Conservation (phyloP, 2,113 vertebrate species). For the Hippocampus comes region DNA sequence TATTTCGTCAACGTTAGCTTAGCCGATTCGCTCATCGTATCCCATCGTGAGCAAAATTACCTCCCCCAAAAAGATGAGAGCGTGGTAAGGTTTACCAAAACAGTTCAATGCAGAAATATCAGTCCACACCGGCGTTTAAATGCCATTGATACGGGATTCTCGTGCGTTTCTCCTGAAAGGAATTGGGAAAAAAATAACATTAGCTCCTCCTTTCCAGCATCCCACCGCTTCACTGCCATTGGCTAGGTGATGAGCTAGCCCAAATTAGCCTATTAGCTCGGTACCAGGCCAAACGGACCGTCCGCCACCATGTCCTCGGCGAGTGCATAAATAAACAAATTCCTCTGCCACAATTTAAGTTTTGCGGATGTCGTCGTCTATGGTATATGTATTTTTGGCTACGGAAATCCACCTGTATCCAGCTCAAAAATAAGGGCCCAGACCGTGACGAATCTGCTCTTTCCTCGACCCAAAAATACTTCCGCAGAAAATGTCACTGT, state of each 20-base stretch:
- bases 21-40: neutral
- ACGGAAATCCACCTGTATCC: constrained; percentile 66
- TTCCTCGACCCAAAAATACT: constrained; percentile 1
- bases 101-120: neutral
- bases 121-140: neutral
- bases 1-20: neutral
- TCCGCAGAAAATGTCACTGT: neutral
- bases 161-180: neutral
- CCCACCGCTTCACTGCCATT: constrained; percentile 42
- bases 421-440: constrained; percentile 46
- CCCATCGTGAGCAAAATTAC: neutral
- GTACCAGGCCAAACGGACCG: constrained; percentile 27
- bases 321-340: neutral
- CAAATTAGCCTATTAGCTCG: constrained; percentile 66
- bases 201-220: constrained; percentile 57
- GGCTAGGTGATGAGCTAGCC: constrained; percentile 52
- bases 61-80: neutral
- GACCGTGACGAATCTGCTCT: constrained; percentile 32
- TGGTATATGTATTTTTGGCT: constrained; percentile 24
- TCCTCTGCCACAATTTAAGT: neutral
- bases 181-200: neutral
- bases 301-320: neutral
- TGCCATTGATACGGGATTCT: neutral
- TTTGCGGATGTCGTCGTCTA: neutral
- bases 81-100: neutral